A percentile compares a stretch with the other conserved stretches of the same genome.
These are phyloP conservation scores for Tolypeutes matacus DNA, from an alignment of 2,797 vertebrate species.

Conservation along the genomic window DNA sequence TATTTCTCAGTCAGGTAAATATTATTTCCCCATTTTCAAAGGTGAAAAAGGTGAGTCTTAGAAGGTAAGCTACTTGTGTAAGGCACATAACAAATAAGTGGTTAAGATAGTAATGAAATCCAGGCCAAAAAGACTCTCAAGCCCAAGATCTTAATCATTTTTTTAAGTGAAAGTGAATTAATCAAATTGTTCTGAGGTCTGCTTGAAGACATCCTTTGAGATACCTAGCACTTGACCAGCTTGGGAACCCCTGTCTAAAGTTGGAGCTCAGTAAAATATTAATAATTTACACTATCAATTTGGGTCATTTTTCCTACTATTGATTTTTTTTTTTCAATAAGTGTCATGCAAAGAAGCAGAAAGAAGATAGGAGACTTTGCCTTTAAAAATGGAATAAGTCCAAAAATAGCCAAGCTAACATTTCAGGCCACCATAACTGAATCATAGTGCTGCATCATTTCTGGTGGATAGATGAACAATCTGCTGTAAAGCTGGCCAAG, in stretches of 20 bases:
- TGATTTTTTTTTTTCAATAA: not conserved
- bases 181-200: not conserved
- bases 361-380: not conserved
- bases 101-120: not conserved
- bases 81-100: not conserved
- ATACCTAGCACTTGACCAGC: not conserved
- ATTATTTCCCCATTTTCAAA: constrained; percentile 29
- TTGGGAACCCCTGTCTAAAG: not conserved
- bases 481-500: constrained; percentile 40
- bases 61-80: constrained; percentile 5
- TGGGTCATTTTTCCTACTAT: not conserved
- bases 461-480: constrained; percentile 52
- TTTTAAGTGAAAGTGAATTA: constrained; percentile 11
- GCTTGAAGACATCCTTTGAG: not conserved
- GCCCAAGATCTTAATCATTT: not conserved
- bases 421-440: constrained; percentile 15
- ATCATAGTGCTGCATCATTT: constrained; percentile 45
- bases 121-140: not conserved
- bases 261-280: not conserved
- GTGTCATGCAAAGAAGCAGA: not conserved
- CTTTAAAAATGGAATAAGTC: constrained; percentile 8
- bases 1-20: constrained; percentile 44
- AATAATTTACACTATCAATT: not conserved
- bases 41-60: not conserved
- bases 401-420: not conserved